Evolutionary conservation across 1,140 invertebrate genomes (phyloP).

Genomic region (Aphidius ervi): DNA sequence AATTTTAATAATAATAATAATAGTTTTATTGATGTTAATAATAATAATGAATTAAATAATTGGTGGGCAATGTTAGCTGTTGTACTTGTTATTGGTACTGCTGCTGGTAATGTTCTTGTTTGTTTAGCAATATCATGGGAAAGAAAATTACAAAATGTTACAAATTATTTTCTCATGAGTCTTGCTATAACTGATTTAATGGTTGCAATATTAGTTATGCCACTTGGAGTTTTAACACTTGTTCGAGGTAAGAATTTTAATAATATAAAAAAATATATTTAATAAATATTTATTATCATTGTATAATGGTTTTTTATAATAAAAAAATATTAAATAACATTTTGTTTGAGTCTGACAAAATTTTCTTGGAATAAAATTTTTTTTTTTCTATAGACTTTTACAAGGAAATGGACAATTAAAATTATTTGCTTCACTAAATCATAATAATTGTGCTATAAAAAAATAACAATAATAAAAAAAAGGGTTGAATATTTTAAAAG

Average conservation of each 20-base stretch:
- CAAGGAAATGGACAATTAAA: no score
- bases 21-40: conserved; percentile 8
- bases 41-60: conserved; percentile 53
- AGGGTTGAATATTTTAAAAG: no score
- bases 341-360: no score
- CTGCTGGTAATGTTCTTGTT: conserved; percentile 90
- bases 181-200: conserved; percentile 92
- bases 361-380: no score
- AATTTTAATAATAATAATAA: conserved; percentile 17
- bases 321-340: no score
- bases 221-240: conserved; percentile 75
- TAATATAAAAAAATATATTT: not conserved
- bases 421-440: no score
- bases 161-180: conserved; percentile 95
- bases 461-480: no score
- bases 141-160: conserved; percentile 85
- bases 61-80: conserved; percentile 74
- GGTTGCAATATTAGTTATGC: conserved; percentile 89
- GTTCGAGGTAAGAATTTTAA: conserved; percentile 63
- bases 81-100: conserved; percentile 79
- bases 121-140: conserved; percentile 89
- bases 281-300: no score
- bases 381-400: no score
- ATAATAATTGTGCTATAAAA: no score
- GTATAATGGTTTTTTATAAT: no score